Percentiles rank a stretch among this genome's conserved stretches.
phyloP scores from a whole-genome alignment of 2,888 invertebrate genomes.

The Vannuccia rotundouncinata region DNA sequence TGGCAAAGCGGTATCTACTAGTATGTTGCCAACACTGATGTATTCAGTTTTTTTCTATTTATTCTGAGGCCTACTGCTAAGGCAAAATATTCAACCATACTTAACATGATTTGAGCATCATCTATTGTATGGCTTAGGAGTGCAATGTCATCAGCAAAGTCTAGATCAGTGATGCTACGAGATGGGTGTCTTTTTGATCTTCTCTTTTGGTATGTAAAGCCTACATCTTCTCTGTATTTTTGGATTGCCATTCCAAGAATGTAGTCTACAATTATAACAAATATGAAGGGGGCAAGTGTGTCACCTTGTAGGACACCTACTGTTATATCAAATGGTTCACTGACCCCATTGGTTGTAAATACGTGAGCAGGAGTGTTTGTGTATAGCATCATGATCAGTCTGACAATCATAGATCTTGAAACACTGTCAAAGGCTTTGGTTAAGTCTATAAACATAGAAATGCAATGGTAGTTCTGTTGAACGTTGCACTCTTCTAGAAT shows the following conservation, averaged over 20 bases:
- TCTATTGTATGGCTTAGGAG: slow-evolving; percentile 20
- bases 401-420: slow-evolving; percentile 22
- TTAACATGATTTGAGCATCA: slow-evolving; percentile 21
- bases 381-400: slow-evolving; percentile 26
- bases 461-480: slow-evolving; percentile 24
- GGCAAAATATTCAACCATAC: slow-evolving; percentile 17
- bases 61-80: no score
- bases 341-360: slow-evolving; percentile 19
- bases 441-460: slow-evolving; percentile 16
- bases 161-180: slow-evolving; percentile 28
- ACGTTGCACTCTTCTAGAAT: slow-evolving; percentile 23
- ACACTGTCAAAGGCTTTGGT: slow-evolving; percentile 17
- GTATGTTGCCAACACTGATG: slow-evolving; percentile 13
- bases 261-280: slow-evolving; percentile 19
- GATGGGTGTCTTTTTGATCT: slow-evolving; percentile 23
- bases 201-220: slow-evolving; percentile 24
- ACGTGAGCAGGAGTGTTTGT: slow-evolving; percentile 23
- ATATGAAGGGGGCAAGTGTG: slow-evolving; percentile 32
- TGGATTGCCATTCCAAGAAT: slow-evolving; percentile 19
- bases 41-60: background rate
- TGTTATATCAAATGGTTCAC: slow-evolving; percentile 21
- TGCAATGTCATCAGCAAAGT: slow-evolving; percentile 32
- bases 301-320: slow-evolving; percentile 8
- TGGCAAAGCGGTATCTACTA: slow-evolving; percentile 14
- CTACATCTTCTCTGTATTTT: slow-evolving; percentile 21